Percentiles rank a stretch among this genome's conserved stretches.
phyloP scores from a whole-genome alignment of 2,797 vertebrate species.

The Holocentrus rufus region DNA sequence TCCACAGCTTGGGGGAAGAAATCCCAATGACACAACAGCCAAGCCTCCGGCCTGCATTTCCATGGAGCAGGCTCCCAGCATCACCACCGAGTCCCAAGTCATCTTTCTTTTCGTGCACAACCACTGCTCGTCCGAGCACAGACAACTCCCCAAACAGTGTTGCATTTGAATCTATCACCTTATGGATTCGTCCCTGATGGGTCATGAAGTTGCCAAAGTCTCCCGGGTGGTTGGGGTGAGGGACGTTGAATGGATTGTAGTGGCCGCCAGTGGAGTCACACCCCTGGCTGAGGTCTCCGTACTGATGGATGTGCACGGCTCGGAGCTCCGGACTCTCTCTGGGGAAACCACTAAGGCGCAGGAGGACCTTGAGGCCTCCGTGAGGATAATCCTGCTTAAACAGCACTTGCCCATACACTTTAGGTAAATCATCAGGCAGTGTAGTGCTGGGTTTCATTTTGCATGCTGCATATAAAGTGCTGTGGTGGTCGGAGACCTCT shows the following conservation, averaged over 20 bases:
- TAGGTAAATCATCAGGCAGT: slow-evolving; percentile 77
- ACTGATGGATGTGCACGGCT: slow-evolving; percentile 92
- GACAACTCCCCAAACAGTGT: slow-evolving; percentile 83
- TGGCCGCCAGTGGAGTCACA: slow-evolving; percentile 89
- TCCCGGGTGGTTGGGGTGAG: slow-evolving; percentile 90
- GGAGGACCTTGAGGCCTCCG: slow-evolving; percentile 79
- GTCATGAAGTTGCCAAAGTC: slow-evolving; percentile 94
- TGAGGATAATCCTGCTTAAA: slow-evolving; percentile 84
- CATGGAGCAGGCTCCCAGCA: slow-evolving; percentile 86
- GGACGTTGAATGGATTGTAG: slow-evolving; percentile 85
- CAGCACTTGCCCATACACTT: slow-evolving; percentile 84
- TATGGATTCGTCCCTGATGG: slow-evolving; percentile 82
- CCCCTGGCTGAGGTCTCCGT: slow-evolving; percentile 87
- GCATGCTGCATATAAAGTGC: slow-evolving; percentile 81
- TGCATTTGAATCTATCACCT: slow-evolving; percentile 70
- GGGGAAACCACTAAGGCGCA: slow-evolving; percentile 86
- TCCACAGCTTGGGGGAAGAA: slow-evolving; percentile 80
- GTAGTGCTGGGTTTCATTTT: slow-evolving; percentile 84
- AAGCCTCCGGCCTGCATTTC: slow-evolving; percentile 90
- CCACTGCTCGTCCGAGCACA: slow-evolving; percentile 87
- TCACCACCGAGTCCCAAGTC: slow-evolving; percentile 91
- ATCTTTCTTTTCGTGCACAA: slow-evolving; percentile 89
- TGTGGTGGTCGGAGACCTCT: slow-evolving; percentile 77
- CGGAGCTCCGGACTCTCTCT: slow-evolving; percentile 58
- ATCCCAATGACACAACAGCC: slow-evolving; percentile 92